Evolutionary conservation across 1,140 invertebrate species (phyloP).

Genomic region (Diorhabda elongata): DNA sequence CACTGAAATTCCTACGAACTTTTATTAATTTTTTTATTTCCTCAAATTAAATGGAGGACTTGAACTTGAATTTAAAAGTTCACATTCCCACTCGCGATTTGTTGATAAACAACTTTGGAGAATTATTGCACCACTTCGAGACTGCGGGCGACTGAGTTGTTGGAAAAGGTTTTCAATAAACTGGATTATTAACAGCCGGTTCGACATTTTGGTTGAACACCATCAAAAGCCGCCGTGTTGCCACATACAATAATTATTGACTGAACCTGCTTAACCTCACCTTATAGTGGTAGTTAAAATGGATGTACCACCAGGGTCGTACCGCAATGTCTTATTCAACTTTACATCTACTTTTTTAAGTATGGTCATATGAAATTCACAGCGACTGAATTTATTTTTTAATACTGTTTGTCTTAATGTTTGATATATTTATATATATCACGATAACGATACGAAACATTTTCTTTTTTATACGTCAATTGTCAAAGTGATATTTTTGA

Average conservation of each 20-base stretch:
- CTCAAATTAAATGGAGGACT: neutral
- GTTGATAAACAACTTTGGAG: neutral
- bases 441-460: too few relatives aligned
- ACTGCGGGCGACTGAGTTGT: neutral
- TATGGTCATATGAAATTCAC: too few relatives aligned
- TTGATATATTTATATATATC: neutral
- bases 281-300: too few relatives aligned
- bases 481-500: too few relatives aligned
- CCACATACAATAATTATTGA: neutral
- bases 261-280: too few relatives aligned
- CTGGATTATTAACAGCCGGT: neutral
- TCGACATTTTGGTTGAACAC: neutral
- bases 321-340: too few relatives aligned
- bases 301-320: too few relatives aligned
- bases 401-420: neutral
- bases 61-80: neutral
- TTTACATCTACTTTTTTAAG: too few relatives aligned
- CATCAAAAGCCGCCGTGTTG: conserved; percentile 1
- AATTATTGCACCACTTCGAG: neutral
- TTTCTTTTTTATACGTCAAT: too few relatives aligned
- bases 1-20: too few relatives aligned
- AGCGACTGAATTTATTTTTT: too few relatives aligned
- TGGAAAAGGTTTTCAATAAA: neutral
- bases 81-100: neutral
- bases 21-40: too few relatives aligned